Conservation (phyloP, 2,888 invertebrate species). For the Pimpla rufipes region DNA sequence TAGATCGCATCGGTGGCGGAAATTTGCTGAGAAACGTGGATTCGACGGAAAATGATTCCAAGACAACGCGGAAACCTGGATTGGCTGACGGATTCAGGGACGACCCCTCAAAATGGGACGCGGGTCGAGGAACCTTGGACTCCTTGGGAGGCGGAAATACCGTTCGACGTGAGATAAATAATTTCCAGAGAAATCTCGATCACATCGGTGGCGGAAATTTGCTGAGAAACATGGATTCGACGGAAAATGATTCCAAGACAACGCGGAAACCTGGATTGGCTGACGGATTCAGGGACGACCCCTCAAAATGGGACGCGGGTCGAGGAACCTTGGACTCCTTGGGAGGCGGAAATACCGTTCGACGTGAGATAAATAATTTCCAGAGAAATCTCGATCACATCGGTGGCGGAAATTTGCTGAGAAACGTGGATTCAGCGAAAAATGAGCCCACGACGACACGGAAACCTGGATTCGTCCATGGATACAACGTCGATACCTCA, state of each 20-base stretch:
- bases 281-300: too few species aligned
- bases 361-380: too few species aligned
- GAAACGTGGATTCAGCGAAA: constrained; percentile 67
- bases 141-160: constrained; percentile 83
- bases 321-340: too few species aligned
- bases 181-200: background rate
- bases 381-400: constrained; percentile 65
- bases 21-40: constrained; percentile 83
- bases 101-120: constrained; percentile 60
- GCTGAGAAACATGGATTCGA: too few species aligned
- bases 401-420: constrained; percentile 86
- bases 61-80: background rate
- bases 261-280: too few species aligned
- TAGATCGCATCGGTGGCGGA: constrained; percentile 82
- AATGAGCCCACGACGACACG: too few species aligned
- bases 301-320: too few species aligned
- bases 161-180: constrained; percentile 74
- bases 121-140: constrained; percentile 63
- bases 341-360: too few species aligned
- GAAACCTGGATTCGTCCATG: background rate
- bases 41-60: background rate
- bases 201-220: constrained; percentile 4
- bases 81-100: background rate
- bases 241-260: too few species aligned
- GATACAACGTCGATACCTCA: constrained; percentile 60